Evolutionary conservation across 2,888 invertebrate genomes (phyloP), one percentile per base, ranked within the genome.

Genomic region (Zaprionus lineosus): DNA sequence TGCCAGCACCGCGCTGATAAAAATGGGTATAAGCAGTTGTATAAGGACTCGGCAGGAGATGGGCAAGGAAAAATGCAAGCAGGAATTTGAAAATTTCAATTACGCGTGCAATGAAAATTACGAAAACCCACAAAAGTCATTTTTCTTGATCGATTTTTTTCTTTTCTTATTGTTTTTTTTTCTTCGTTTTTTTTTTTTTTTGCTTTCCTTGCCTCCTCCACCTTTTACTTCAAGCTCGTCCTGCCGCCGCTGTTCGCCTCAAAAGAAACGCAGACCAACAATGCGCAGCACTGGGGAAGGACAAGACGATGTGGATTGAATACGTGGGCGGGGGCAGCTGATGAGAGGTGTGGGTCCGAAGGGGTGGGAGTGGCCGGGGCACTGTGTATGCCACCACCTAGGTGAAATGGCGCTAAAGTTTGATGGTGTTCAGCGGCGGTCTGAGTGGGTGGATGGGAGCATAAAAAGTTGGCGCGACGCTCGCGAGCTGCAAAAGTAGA

Each of bases 81-180:
- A 82, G 74, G 86, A 86, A 86, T 86, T 86, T 82, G 75, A 86
- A 86, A 86, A 86, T 86, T 86, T 86, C 86, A 86, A 86, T 86
- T 86, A 86, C 86, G 86, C 84, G 81, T 81, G 82, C 81, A 85
- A 84, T 85, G 83, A 84, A 86, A 86, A 86, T 84, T 84, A 86
- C 86, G 76, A 77, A 83, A 82, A 82, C 79, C 81, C 83, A 83
- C 81, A 84, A 86, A 86, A 86, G 86, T 84, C 82, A 86, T 86
- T 84, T 83, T 83, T 79, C 77, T 83, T 86, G 79, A 84, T 86
- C 87, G 86, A 87, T 84, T 86, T 84, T 83, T 72, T 64, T 58
- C 21, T 9, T 29, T n/a, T n/a, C n/a, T n/a, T n/a, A n/a, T n/a
- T 19, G 9, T 11, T 19, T 44, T 19, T 46, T 24, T 46, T 8